Evolutionary conservation across 2,113 vertebrate genomes (phyloP).

Genomic region (Damaliscus lunatus): DNA sequence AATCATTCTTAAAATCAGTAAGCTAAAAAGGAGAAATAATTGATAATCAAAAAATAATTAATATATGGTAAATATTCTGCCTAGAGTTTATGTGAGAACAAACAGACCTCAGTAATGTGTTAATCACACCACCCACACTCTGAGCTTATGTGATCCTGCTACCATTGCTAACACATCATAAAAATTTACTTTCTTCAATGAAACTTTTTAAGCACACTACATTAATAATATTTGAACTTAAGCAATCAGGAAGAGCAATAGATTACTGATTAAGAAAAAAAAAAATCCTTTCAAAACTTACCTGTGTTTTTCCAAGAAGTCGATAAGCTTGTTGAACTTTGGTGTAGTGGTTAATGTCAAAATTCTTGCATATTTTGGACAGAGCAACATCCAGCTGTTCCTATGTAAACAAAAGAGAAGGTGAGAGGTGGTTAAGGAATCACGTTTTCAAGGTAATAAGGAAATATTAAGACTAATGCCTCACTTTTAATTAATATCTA

Average conservation of each 20-base stretch:
- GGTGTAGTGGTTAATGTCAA: slow-evolving; percentile 95
- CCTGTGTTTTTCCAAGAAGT: slow-evolving; percentile 98
- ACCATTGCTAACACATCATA: background rate
- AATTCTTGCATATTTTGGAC: slow-evolving; percentile 99
- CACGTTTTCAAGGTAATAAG: background rate
- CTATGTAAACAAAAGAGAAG: slow-evolving; percentile 75
- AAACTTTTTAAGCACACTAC: background rate
- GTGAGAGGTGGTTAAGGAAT: background rate
- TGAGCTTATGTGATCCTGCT: background rate
- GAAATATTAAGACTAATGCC: background rate
- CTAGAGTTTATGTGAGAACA: background rate
- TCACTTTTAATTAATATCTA: slow-evolving; percentile 3
- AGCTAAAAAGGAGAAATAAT: background rate
- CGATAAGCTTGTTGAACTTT: slow-evolving; percentile 97
- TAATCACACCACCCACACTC: background rate
- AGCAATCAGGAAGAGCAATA: background rate
- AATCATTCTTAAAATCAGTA: background rate
- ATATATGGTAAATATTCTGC: background rate
- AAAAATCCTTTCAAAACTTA: slow-evolving; percentile 74
- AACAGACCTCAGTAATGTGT: background rate
- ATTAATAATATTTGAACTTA: slow-evolving; percentile 6
- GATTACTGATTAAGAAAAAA: background rate
- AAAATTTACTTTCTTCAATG: background rate
- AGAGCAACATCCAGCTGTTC: slow-evolving; percentile 97
- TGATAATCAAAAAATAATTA: background rate